Conservation (phyloP, 1,140 invertebrate genomes). For the Heliconius nattereri region DNA sequence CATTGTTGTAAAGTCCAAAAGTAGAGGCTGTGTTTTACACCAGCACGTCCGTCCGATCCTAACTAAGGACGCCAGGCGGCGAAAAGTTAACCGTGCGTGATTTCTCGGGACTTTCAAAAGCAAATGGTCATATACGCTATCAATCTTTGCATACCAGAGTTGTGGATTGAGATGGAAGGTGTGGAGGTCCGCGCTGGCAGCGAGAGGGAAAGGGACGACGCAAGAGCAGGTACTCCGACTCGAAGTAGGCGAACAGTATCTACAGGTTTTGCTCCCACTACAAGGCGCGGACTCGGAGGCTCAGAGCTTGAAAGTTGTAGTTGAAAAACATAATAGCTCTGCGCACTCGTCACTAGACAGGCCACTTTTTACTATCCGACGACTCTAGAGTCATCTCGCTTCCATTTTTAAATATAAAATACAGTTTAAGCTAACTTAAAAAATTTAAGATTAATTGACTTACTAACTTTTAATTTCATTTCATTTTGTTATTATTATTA, state of each 20-base stretch:
- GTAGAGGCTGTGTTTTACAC: constrained; percentile 43
- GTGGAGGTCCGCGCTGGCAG: constrained; percentile 38
- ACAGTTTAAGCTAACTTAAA: neutral
- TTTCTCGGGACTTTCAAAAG: constrained; percentile 78
- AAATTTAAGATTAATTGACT: neutral
- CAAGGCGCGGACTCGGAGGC: constrained; percentile 68
- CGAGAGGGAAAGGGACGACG: constrained; percentile 71
- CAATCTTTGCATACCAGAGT: constrained; percentile 81
- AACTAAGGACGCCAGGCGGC: constrained; percentile 77
- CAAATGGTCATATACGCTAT: constrained; percentile 81
- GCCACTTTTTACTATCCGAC: constrained; percentile 44
- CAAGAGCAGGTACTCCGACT: constrained; percentile 68
- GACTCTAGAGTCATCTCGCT: constrained; percentile 30
- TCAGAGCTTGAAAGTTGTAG: constrained; percentile 74
- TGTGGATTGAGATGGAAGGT: constrained; percentile 71
- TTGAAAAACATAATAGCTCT: constrained; percentile 69
- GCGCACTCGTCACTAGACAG: constrained; percentile 51
- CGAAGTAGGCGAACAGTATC: constrained; percentile 76
- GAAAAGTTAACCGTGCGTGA: constrained; percentile 80
- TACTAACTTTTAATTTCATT: constrained; percentile 1
- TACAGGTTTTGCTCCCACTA: constrained; percentile 81
- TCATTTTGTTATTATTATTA: constrained; percentile 15
- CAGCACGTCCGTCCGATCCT: constrained; percentile 64
- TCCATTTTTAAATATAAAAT: constrained; percentile 13
- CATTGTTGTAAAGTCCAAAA: constrained; percentile 40